Base-by-base conservation (phyloP, 2,888 invertebrate species). In the Aplocera efformata region DNA sequence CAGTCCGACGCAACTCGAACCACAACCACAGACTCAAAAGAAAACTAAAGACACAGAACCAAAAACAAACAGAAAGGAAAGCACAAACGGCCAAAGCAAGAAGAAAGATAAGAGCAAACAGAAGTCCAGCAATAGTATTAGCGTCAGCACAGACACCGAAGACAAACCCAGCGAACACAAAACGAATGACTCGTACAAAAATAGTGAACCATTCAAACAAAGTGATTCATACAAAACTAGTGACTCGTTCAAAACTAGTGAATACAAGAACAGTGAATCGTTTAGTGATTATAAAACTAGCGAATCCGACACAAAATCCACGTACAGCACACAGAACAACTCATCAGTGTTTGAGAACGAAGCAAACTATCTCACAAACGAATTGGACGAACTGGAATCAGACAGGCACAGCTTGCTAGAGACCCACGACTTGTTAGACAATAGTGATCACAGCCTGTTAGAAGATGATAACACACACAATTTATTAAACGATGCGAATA, bases 41-140 rank as follows among this genome's bases (percentile, higher is more conserved):
- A 82, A 76, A 73, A 65, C 77, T 68, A 89, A 88, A 77, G 89
- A 79, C 55, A 63, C 69, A 58, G 68, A 64, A 75, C 75, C 65
- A 13, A 82, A 81, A 75, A 58, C 73, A 29, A 80, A 62, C 56
- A 76, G 74, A 65, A 79, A 78, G 66, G 85, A 81, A 64, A 88
- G 86, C 74, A 90, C 89, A 78, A 89, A 76, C 58, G 67, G 72
- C 54, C 78, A 79, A 52, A 69, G 61, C 53, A 88, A 82, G 77
- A 82, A 78, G 65, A 82, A 78, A 76, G 80, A 89, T 72, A 85
- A 91, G 78, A 78, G 89, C 48, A 90, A 88, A 66, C 72, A 84
- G 52, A 89, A 88, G 58, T 88, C 89, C 66, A 90, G 82, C 65
- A 89, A 88, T 76, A 86, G 59, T 61, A 72, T 62, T 58, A 78